Base-by-base conservation (phyloP, 2,113 vertebrate species). In the Phainopepla nitens region DNA sequence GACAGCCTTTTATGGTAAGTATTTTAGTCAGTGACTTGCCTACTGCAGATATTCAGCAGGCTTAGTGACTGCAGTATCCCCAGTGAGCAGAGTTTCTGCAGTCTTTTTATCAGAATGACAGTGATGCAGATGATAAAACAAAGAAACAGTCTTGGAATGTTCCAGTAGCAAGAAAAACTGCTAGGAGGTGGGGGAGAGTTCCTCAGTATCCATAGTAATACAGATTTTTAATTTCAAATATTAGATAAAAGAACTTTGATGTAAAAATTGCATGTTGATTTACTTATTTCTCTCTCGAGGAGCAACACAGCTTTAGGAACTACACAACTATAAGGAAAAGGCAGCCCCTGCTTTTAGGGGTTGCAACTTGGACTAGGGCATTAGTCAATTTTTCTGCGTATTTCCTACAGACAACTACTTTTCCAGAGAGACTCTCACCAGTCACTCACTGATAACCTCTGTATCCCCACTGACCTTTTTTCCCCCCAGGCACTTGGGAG, bases 1-100 rank as follows among this genome's bases (percentile, higher is more conserved):
- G 85, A 45, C 60, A 88, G 79, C 85, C 93, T 96, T 96, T 90
- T 96, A 91, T 89, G 87, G 94, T 82, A 94, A 89, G 70, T 45
- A 71, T 92, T 95, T 94, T 75, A 84, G 80, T 95, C 69, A 58
- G 77, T 49, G 90, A 35, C 82, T 91, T 95, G 80, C 71, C 82
- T 93, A 23, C 85, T 96, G 94, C 92, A 73, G 79, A 75, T 90
- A 92, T 68, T 75, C 92, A 92, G 87, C 79, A 65, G 62, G 58
- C 66, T 90, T 70, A 83, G 93, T 78, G 88, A 94, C 82, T 95
- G 93, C 94, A 93, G 93, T 62, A 83, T 94, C 64, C 85, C 76
- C 56, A 64, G 94, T 15, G 82, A 91, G 85, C 90, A 71, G 76
- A 70, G 51, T 88, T 95, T 86, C 94, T 96, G 90, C 94, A 97